phyloP scores from a whole-genome alignment of 2,888 invertebrate species.

The Limulus polyphemus region DNA sequence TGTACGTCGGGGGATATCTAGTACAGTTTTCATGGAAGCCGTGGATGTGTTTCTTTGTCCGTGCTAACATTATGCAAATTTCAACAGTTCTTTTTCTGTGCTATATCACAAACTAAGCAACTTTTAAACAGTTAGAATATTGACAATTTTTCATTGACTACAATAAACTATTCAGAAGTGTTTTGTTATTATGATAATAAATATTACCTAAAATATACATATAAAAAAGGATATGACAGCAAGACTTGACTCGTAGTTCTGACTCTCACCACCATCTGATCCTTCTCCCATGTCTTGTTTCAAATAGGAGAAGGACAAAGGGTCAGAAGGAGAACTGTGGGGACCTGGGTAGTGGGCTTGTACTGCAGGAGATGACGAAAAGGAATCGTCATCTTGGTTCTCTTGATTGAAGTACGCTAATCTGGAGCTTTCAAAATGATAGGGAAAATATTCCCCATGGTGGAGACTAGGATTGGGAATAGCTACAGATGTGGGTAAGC shows the following conservation, averaged over 20 bases:
- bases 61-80: too few species aligned
- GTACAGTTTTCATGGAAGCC: too few species aligned
- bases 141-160: too few species aligned
- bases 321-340: constrained; percentile 24
- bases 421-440: constrained; percentile 6
- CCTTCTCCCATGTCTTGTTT: constrained; percentile 53
- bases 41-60: too few species aligned
- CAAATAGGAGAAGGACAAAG: constrained; percentile 17
- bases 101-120: too few species aligned
- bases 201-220: too few species aligned
- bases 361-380: background rate
- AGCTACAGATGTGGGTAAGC: constrained; percentile 87
- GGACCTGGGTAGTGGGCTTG: constrained; percentile 15
- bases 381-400: background rate
- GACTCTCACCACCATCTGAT: constrained; percentile 62
- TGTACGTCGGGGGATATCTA: too few species aligned
- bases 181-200: too few species aligned
- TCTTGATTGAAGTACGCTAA: too few species aligned
- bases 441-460: constrained; percentile 80
- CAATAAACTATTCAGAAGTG: too few species aligned
- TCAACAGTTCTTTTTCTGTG: too few species aligned
- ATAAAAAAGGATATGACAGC: constrained; percentile 87
- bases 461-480: constrained; percentile 92
- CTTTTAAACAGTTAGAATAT: too few species aligned
- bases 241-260: constrained; percentile 75